phyloP scores from a whole-genome alignment of 2,113 vertebrate genomes.

The Hippocampus abdominalis region DNA sequence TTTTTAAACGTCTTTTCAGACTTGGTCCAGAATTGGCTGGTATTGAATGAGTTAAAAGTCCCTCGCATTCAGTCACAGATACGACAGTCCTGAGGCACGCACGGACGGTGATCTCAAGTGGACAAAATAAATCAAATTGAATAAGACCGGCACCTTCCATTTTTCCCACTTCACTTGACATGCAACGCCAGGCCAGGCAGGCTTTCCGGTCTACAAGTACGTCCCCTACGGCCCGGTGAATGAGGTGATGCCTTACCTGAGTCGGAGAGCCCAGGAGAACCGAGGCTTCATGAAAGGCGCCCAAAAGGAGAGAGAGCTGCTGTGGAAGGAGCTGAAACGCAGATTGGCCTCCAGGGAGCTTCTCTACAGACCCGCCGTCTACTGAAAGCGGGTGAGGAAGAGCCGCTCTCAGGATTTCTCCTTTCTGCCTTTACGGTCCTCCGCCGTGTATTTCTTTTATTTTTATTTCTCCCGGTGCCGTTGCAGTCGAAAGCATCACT shows the following conservation, averaged over 20 bases:
- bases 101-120: too few relatives aligned
- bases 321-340: conserved; percentile 83
- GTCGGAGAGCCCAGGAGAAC: conserved; percentile 90
- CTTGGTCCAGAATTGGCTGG: too few relatives aligned
- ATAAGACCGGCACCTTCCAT: neutral
- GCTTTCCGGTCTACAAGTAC: conserved; percentile 91
- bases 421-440: neutral
- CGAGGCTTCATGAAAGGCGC: conserved; percentile 80
- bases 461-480: neutral
- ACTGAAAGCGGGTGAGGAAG: conserved; percentile 42
- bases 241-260: conserved; percentile 91
- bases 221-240: conserved; percentile 87
- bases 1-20: too few relatives aligned
- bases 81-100: too few relatives aligned
- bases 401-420: conserved; percentile 11
- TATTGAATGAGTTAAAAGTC: too few relatives aligned
- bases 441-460: neutral
- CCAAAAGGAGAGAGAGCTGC: conserved; percentile 75
- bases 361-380: conserved; percentile 60
- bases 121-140: too few relatives aligned
- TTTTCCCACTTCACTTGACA: neutral
- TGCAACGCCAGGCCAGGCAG: conserved; percentile 79
- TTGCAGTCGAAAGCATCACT: neutral
- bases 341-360: conserved; percentile 71
- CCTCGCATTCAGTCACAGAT: too few relatives aligned